Conservation (phyloP, 2,113 vertebrate genomes). For the Myodes glareolus region DNA sequence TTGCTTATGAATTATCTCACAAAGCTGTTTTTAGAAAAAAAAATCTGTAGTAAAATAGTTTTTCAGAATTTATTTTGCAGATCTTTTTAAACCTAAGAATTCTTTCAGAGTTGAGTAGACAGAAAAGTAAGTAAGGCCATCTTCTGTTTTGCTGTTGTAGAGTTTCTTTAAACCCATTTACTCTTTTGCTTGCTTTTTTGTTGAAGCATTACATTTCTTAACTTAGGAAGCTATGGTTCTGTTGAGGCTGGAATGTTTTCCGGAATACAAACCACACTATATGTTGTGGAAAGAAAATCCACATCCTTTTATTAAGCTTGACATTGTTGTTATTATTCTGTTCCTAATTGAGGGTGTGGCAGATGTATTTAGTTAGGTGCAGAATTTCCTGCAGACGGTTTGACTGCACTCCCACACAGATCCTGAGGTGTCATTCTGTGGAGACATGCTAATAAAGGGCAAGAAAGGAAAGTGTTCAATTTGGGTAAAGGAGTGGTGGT, state of each 20-base stretch:
- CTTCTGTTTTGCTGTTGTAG: background rate
- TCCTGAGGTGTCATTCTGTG: constrained; percentile 69
- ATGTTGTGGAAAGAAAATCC: constrained; percentile 84
- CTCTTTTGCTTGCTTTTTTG: constrained; percentile 18
- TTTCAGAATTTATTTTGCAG: constrained; percentile 29
- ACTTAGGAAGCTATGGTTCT: constrained; percentile 80
- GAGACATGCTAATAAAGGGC: constrained; percentile 67
- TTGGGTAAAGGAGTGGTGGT: constrained; percentile 51
- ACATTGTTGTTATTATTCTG: constrained; percentile 79
- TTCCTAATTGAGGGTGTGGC: constrained; percentile 80
- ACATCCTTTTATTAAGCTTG: constrained; percentile 84
- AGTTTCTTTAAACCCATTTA: constrained; percentile 48
- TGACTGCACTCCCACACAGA: constrained; percentile 71
- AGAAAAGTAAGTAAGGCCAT: background rate
- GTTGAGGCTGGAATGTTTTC: constrained; percentile 79
- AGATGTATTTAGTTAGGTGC: constrained; percentile 79
- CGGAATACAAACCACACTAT: constrained; percentile 76
- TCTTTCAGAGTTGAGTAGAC: constrained; percentile 29
- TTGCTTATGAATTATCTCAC: background rate
- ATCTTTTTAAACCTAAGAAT: background rate
- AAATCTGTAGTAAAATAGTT: background rate
- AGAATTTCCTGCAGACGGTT: constrained; percentile 82
- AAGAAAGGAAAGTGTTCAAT: constrained; percentile 51
- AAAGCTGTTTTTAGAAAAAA: constrained; percentile 7
- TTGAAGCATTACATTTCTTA: constrained; percentile 79